Evolutionary conservation across 2,888 invertebrate species (phyloP).

Genomic region (Rugalucina vietnamica): DNA sequence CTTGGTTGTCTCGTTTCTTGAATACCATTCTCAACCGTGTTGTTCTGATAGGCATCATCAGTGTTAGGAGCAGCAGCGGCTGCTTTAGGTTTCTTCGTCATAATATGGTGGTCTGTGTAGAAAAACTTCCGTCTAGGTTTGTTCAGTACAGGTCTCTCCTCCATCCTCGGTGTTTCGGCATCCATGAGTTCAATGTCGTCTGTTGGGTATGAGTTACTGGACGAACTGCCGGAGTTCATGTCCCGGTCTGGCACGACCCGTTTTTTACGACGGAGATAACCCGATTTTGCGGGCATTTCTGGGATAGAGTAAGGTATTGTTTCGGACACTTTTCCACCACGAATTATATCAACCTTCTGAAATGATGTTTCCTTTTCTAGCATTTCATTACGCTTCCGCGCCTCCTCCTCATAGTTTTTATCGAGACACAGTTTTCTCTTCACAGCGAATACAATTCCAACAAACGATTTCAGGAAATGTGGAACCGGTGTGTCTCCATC

Average conservation of each 20-base stretch:
- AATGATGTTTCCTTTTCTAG: neutral
- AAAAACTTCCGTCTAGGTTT: neutral
- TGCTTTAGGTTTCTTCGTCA: neutral
- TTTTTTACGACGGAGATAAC: neutral
- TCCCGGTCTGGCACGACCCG: neutral
- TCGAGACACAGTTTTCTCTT: constrained; percentile 37
- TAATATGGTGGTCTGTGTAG: neutral
- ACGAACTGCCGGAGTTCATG: neutral
- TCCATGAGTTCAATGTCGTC: neutral
- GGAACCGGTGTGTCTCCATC: constrained; percentile 48
- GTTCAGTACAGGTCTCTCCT: neutral
- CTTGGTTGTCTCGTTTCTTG: neutral
- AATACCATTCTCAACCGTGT: neutral
- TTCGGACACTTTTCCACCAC: neutral
- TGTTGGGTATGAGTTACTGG: neutral
- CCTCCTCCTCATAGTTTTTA: neutral
- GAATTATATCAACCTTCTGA: neutral
- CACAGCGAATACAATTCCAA: constrained; percentile 19
- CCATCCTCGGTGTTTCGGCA: neutral
- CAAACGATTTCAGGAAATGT: constrained; percentile 29
- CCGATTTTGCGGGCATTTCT: neutral
- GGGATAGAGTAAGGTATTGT: neutral
- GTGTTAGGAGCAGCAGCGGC: too few species aligned
- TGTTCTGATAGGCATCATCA: neutral
- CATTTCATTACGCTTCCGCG: neutral